Conservation (phyloP, 2,888 invertebrate species). For the Fabriciana adippe region DNA sequence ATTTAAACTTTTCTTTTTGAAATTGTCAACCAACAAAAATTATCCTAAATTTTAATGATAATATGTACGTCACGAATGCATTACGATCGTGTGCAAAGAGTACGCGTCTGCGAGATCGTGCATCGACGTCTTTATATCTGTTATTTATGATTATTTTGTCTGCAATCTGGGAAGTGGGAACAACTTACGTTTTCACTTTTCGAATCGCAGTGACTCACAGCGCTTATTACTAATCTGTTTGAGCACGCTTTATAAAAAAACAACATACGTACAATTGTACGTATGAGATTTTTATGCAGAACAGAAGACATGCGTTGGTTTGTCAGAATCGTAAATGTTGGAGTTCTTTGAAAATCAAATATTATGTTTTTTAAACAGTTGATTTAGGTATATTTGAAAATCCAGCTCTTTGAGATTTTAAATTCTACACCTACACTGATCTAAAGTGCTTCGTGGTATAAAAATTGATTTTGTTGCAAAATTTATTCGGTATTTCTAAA, state of each 20-base stretch:
- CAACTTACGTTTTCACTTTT: constrained; percentile 17
- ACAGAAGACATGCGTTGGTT: too few species aligned
- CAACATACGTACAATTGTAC: too few species aligned
- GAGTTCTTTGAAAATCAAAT: too few species aligned
- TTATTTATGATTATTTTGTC: constrained; percentile 25
- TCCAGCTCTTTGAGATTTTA: constrained; percentile 1
- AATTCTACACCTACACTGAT: not conserved
- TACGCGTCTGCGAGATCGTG: not conserved
- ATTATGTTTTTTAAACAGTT: too few species aligned
- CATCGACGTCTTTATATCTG: constrained; percentile 19
- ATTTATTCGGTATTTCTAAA: constrained; percentile 2
- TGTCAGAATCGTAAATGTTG: too few species aligned
- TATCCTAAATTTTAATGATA: too few species aligned
- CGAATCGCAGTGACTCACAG: constrained; percentile 7
- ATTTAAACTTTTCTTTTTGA: too few species aligned
- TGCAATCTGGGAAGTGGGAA: constrained; percentile 15
- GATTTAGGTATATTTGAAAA: not conserved
- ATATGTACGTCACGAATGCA: not conserved
- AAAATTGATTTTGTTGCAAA: not conserved
- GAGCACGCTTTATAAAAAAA: constrained; percentile 1
- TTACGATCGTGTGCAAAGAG: constrained; percentile 5
- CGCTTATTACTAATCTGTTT: constrained; percentile 9
- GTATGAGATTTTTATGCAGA: too few species aligned
- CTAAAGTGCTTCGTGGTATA: not conserved
- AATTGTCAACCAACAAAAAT: too few species aligned